A percentile compares a stretch with the other conserved stretches of the same genome.
Conservation (phyloP, 2,888 invertebrate species). For the Zaprionus bogoriensis region DNA sequence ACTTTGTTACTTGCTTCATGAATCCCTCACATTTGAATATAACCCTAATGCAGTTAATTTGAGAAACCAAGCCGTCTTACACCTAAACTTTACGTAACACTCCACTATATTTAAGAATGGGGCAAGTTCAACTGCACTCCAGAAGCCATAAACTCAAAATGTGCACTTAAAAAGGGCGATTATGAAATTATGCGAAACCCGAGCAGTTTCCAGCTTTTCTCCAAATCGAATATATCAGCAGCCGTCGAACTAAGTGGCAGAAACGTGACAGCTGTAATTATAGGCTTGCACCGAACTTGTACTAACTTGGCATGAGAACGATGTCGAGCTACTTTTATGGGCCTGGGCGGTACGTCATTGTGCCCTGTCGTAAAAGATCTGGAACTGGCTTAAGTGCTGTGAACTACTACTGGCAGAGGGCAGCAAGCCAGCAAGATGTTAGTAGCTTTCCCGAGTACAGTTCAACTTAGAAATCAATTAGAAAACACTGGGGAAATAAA, state of each 20-base stretch:
- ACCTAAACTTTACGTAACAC: too few relatives aligned
- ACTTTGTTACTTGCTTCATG: too few relatives aligned
- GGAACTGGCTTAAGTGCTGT: background rate
- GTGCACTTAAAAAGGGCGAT: background rate
- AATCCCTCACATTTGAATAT: too few relatives aligned
- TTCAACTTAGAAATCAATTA: background rate
- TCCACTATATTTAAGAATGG: too few relatives aligned
- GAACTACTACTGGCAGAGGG: background rate
- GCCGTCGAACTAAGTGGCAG: background rate
- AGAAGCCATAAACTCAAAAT: too few relatives aligned
- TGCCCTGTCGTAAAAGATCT: background rate
- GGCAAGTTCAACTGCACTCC: too few relatives aligned
- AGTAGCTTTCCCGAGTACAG: background rate
- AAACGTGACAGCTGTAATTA: background rate
- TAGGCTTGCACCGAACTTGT: background rate
- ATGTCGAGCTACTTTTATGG: too few relatives aligned
- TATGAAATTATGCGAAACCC: background rate
- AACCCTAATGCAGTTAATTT: too few relatives aligned
- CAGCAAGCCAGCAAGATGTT: background rate
- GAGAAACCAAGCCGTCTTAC: too few relatives aligned
- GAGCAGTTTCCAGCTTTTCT: background rate
- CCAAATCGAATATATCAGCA: background rate
- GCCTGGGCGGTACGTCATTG: background rate
- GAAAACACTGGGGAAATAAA: background rate
- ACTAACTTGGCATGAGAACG: background rate